Evolutionary conservation across 2,888 invertebrate genomes (phyloP), one percentile per base, ranked within the genome.

Genomic region (Eupithecia centaureata): DNA sequence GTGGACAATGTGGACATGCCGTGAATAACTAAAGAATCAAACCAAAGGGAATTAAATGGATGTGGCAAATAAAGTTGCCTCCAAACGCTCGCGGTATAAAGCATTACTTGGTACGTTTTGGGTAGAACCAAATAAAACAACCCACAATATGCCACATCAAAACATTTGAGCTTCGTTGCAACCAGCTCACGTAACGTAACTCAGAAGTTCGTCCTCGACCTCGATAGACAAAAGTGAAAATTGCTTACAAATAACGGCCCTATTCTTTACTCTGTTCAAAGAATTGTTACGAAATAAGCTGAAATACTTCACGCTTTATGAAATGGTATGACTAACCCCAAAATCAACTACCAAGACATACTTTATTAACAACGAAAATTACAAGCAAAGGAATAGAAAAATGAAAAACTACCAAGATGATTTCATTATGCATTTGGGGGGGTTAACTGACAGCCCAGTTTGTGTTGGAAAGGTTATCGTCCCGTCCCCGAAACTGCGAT

Each of bases 181-280:
- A 47, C 42, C 15, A 60, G 76, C 73, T 83, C 86, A 86, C 86
- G 83, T 87, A 86, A 86, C 86, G 83, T 87, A 86, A 86, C 79
- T 72, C 65, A 70, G 67, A 33, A 68, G 73, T 32, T 61, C 82
- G 92, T 88, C 92, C 92, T 92, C 92, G 91, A 91, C 92, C 91
- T 77, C 77, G 77, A 87, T 87, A 80, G 71, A 75, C 77, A 79
- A 83, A 85, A 88, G 92, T 87, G 92, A 91, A 92, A 92, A 89
- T 88, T 82, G 72, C 75, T 78, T 78, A 79, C 83, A 86, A 86
- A 73, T 76, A 79, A 75, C 68, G 72, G 68, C 72, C 74, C 74
- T 76, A 76, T 76, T 80, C 76, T 56, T 78, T 68, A n/a, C n/a
- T 70, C 74, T 74, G 73, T 78, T 73, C 73, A 68, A 65, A 76